These are phyloP conservation scores for Desmophyllum pertusum DNA, from an alignment of 92 coral and sea anemone genomes.

Conservation along the genomic window DNA sequence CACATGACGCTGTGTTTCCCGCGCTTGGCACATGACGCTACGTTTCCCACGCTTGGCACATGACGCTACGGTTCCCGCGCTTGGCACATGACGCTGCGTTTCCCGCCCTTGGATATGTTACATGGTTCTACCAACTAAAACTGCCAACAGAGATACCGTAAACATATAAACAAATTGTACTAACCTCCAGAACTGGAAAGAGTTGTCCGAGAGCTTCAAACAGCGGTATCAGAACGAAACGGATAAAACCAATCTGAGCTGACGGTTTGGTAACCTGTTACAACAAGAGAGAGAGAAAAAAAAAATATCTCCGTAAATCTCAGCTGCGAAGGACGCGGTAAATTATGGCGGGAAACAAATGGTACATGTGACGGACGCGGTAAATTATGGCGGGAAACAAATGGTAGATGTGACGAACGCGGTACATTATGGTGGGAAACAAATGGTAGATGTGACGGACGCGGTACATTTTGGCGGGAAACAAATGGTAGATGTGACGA, in stretches of 20 bases:
- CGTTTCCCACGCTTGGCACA: not conserved
- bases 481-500: too few relatives aligned
- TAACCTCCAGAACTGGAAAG: conserved; percentile 83
- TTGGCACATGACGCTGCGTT: not conserved
- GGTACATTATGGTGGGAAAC: not conserved
- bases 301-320: too few relatives aligned
- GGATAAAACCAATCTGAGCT: conserved; percentile 90
- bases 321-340: too few relatives aligned
- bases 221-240: conserved; percentile 79
- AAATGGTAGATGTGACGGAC: not conserved
- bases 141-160: not conserved
- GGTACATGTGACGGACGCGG: too few relatives aligned
- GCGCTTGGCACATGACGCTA: not conserved
- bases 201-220: conserved; percentile 82
- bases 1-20: not conserved
- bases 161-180: not conserved
- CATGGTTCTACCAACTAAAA: too few relatives aligned
- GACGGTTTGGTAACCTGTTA: conserved; percentile 82
- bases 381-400: too few relatives aligned
- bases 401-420: too few relatives aligned
- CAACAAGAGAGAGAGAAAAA: not conserved
- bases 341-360: too few relatives aligned
- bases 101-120: not conserved
- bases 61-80: not conserved
- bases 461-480: too few relatives aligned